Conservation (phyloP, 2,797 vertebrate genomes). For the Sternotherus odoratus region DNA sequence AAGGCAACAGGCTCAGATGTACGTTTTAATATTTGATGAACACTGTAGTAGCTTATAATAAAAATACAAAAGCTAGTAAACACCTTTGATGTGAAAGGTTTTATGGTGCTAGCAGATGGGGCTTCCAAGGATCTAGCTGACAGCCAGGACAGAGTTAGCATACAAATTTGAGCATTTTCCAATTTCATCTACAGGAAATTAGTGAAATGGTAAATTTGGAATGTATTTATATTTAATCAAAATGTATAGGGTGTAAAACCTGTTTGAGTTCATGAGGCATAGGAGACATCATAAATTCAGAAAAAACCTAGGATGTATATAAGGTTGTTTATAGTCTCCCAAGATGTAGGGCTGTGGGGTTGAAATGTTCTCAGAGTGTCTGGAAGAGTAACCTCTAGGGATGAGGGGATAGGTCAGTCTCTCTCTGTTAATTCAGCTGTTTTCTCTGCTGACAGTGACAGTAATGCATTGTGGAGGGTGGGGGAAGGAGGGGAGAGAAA, state of each 20-base stretch:
- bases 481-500: too few relatives aligned
- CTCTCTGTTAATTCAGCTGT: not conserved
- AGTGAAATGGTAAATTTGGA: not conserved
- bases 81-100: rapidly evolving
- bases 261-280: not conserved
- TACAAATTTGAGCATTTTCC: not conserved
- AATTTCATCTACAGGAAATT: not conserved
- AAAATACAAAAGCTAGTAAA: not conserved
- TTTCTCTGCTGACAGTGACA: not conserved
- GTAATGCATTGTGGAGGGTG: not conserved
- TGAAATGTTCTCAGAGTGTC: not conserved
- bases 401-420: not conserved
- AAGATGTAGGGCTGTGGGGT: not conserved
- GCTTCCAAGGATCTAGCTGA: not conserved
- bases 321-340: not conserved
- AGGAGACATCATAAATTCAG: not conserved
- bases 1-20: slow-evolving; percentile 3
- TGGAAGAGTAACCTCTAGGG: not conserved
- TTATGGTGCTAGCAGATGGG: not conserved
- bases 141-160: not conserved
- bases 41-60: not conserved
- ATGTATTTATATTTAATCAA: not conserved
- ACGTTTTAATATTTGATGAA: not conserved
- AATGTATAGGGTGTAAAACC: not conserved
- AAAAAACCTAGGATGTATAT: not conserved